Conservation (phyloP, 2,797 vertebrate genomes). For the Antrozous pallidus region DNA sequence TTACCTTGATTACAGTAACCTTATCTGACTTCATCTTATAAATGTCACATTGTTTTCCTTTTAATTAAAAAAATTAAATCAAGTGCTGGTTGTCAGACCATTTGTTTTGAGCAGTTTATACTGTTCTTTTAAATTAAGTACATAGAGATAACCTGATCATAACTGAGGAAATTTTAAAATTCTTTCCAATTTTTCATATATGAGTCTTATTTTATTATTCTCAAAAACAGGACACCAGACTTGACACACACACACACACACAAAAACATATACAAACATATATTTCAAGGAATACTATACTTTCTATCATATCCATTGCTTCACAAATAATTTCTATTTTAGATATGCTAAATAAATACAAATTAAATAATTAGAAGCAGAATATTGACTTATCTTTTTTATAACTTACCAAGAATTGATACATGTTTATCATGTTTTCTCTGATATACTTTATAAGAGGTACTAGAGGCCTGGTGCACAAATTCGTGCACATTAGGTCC, state of each 20-base stretch:
- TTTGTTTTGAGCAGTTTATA: slow-evolving; percentile 28
- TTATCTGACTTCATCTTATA: slow-evolving; percentile 45
- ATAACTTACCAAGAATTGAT: neutral
- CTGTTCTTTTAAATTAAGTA: slow-evolving; percentile 38
- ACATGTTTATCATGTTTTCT: neutral
- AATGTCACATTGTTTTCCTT: slow-evolving; percentile 57
- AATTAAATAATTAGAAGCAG: neutral
- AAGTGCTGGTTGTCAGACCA: neutral
- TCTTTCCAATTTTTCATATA: neutral
- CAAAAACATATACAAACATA: neutral
- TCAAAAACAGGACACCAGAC: neutral
- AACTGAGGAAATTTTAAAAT: neutral
- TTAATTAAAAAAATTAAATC: slow-evolving; percentile 44
- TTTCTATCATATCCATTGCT: neutral
- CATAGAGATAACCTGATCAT: neutral
- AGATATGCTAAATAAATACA: neutral
- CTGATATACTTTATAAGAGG: neutral
- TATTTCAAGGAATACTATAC: neutral
- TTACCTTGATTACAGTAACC: slow-evolving; percentile 46
- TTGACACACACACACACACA: neutral
- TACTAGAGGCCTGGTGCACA: no score
- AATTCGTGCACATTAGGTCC: no score
- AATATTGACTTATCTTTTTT: neutral
- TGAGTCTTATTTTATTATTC: neutral
- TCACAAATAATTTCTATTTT: slow-evolving; percentile 5